Conservation (phyloP, 2,113 vertebrate species). For the Pithys albifrons region DNA sequence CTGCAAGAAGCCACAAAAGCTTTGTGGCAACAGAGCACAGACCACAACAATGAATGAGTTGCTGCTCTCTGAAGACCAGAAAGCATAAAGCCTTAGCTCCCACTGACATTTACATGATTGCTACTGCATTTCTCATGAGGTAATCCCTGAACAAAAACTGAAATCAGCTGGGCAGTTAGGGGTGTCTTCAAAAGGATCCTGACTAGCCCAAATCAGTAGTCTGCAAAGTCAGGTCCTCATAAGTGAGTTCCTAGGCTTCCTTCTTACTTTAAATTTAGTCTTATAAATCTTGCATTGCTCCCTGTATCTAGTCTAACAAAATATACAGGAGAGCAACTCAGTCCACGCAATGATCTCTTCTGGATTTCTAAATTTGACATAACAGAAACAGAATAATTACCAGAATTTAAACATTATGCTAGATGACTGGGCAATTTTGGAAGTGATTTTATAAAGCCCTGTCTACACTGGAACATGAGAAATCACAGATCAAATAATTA, state of each 20-base stretch:
- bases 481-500: neutral
- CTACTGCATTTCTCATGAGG: neutral
- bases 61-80: neutral
- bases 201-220: neutral
- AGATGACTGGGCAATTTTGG: neutral
- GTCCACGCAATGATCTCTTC: neutral
- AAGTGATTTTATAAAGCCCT: neutral
- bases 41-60: neutral
- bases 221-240: neutral
- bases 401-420: neutral
- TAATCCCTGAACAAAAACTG: neutral
- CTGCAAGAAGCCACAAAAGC: neutral
- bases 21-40: neutral
- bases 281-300: neutral
- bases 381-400: neutral
- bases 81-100: neutral
- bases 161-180: neutral
- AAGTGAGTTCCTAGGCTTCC: neutral
- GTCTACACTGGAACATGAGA: neutral
- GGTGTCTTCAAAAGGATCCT: neutral
- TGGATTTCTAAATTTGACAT: neutral
- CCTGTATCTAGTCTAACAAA: neutral
- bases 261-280: neutral
- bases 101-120: neutral
- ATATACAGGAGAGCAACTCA: neutral